Percentiles rank a stretch among this genome's conserved stretches.
Evolutionary conservation across 2,113 vertebrate genomes (phyloP).

Genomic region (Dissostichus mawsoni): DNA sequence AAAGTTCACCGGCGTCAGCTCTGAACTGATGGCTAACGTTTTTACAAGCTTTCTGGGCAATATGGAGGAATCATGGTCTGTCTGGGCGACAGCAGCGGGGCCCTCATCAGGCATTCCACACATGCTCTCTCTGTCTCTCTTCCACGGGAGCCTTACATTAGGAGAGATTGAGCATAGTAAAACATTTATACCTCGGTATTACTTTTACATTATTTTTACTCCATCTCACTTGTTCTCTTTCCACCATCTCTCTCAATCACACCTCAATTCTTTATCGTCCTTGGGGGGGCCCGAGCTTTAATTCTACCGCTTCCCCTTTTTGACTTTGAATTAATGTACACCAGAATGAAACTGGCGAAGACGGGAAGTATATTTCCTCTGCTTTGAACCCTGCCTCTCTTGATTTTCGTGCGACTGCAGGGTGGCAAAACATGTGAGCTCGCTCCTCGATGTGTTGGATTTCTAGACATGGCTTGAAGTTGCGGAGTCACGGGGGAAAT

Average conservation of each 20-base stretch:
- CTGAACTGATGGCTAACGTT: slow-evolving; percentile 44
- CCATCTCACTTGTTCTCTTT: slow-evolving; percentile 41
- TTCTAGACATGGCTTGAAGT: slow-evolving; percentile 57
- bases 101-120: slow-evolving; percentile 79
- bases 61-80: slow-evolving; percentile 38
- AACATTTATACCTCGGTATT: slow-evolving; percentile 83
- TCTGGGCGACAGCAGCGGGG: slow-evolving; percentile 8
- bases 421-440: slow-evolving; percentile 53
- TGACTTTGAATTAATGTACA: slow-evolving; percentile 72
- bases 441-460: slow-evolving; percentile 58
- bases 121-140: slow-evolving; percentile 62
- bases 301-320: slow-evolving; percentile 57
- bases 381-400: slow-evolving; percentile 42
- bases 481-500: slow-evolving; percentile 38
- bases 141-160: slow-evolving; percentile 83
- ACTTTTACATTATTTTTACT: slow-evolving; percentile 60
- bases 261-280: slow-evolving; percentile 62
- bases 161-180: slow-evolving; percentile 84
- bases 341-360: slow-evolving; percentile 48
- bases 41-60: slow-evolving; percentile 46
- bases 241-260: slow-evolving; percentile 27
- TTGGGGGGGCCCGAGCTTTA: slow-evolving; percentile 26
- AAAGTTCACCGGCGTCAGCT: slow-evolving; percentile 63
- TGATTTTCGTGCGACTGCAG: slow-evolving; percentile 34
- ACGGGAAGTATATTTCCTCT: slow-evolving; percentile 46